Evolutionary conservation across 2,113 vertebrate genomes (phyloP).

Genomic region (Forbesichthys papilliferus): DNA sequence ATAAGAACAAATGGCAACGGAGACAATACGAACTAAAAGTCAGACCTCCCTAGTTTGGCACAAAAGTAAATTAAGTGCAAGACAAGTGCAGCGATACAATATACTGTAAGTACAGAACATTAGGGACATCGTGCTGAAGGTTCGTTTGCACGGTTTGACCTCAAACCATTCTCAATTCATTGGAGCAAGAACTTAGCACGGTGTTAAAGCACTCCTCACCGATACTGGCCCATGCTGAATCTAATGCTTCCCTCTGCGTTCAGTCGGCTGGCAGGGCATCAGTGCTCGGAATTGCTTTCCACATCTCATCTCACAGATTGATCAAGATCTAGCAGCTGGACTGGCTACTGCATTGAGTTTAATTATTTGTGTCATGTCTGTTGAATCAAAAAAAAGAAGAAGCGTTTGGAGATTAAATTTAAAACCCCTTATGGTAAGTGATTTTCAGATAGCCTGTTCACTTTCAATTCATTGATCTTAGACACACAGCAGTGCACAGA

Average conservation of each 20-base stretch:
- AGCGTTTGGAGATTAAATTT: too few relatives aligned
- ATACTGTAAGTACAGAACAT: not conserved
- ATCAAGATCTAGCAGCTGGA: slow-evolving; percentile 5
- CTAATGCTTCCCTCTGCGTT: not conserved
- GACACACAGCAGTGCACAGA: too few relatives aligned
- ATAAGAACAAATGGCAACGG: slow-evolving; percentile 11
- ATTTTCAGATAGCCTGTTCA: too few relatives aligned
- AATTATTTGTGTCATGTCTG: too few relatives aligned
- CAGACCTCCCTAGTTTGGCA: not conserved
- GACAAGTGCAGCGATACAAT: not conserved
- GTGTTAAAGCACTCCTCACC: not conserved
- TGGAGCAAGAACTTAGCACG: not conserved
- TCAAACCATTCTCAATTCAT: not conserved
- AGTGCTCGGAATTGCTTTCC: not conserved
- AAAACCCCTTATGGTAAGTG: too few relatives aligned
- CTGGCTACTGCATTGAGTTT: not conserved
- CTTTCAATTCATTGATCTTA: too few relatives aligned
- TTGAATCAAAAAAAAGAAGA: too few relatives aligned
- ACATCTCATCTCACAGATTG: slow-evolving; percentile 7
- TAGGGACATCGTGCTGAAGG: too few relatives aligned
- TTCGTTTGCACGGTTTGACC: not conserved
- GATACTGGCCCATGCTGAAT: too few relatives aligned
- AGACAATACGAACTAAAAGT: slow-evolving; percentile 1
- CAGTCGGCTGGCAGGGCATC: not conserved
- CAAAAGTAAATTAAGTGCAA: not conserved